Percentiles rank a stretch among this genome's conserved stretches.
Conservation (phyloP, 2,888 invertebrate genomes). For the Drosophila kanekoi region DNA sequence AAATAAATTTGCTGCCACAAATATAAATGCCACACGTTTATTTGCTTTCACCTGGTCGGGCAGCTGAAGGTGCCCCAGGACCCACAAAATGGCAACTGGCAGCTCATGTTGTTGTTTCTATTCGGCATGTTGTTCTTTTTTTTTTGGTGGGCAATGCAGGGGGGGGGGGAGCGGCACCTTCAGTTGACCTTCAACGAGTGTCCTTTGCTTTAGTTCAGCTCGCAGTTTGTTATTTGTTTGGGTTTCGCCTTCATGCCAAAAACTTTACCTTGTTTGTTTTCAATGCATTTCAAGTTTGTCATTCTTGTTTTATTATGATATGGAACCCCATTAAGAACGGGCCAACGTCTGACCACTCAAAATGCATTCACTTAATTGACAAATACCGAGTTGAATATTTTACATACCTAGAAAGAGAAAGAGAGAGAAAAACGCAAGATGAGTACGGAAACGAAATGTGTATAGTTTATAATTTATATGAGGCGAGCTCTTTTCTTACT, state of each 20-base stretch:
- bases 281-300: constrained; percentile 72
- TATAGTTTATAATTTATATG: background rate
- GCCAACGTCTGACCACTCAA: constrained; percentile 1
- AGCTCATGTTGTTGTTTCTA: constrained; percentile 7
- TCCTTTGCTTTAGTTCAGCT: constrained; percentile 36
- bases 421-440: background rate
- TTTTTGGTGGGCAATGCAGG: constrained; percentile 8
- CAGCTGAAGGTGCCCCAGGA: constrained; percentile 16
- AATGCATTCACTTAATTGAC: constrained; percentile 28
- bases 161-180: constrained; percentile 44
- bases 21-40: constrained; percentile 80
- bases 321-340: background rate
- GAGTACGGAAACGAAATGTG: constrained; percentile 1
- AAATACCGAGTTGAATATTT: constrained; percentile 7
- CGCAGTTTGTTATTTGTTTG: constrained; percentile 38
- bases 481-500: background rate
- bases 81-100: constrained; percentile 34
- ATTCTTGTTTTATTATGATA: constrained; percentile 17
- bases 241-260: constrained; percentile 29
- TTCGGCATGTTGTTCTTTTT: constrained; percentile 11
- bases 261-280: constrained; percentile 61
- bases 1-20: constrained; percentile 78
- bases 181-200: constrained; percentile 65
- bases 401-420: constrained; percentile 63
- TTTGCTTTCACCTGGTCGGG: constrained; percentile 65